Evolutionary conservation across 2,113 vertebrate genomes (phyloP).

Genomic region (Cryptomyrus ogoouensis): DNA sequence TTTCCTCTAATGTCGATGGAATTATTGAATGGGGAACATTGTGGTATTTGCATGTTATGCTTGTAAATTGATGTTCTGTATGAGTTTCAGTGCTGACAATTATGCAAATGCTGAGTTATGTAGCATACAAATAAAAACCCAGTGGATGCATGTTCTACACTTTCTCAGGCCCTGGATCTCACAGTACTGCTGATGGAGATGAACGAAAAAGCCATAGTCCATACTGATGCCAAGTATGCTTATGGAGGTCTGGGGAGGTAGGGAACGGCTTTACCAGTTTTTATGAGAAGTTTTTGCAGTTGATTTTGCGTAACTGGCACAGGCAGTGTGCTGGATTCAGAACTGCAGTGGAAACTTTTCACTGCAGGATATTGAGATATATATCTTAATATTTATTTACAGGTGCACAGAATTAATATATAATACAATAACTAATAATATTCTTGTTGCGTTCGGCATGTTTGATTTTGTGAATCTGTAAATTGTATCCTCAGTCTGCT

Average conservation of each 20-base stretch:
- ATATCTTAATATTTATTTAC: neutral
- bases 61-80: neutral
- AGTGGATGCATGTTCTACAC: neutral
- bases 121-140: neutral
- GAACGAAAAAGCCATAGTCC: conserved; percentile 73
- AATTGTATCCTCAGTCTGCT: neutral
- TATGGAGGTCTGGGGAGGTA: conserved; percentile 83
- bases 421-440: too few species aligned
- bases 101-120: neutral
- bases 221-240: conserved; percentile 79
- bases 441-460: neutral
- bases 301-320: neutral
- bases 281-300: neutral
- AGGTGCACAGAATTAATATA: too few species aligned
- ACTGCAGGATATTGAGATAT: neutral
- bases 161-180: conserved; percentile 79
- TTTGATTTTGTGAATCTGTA: neutral
- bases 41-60: neutral
- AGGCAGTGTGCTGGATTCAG: neutral
- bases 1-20: neutral
- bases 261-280: conserved; percentile 11
- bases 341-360: neutral
- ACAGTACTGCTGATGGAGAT: conserved; percentile 82
- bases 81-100: neutral
- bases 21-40: neutral